phyloP scores from a whole-genome alignment of 2,888 invertebrate genomes.

The Agrochola lychnidis region DNA sequence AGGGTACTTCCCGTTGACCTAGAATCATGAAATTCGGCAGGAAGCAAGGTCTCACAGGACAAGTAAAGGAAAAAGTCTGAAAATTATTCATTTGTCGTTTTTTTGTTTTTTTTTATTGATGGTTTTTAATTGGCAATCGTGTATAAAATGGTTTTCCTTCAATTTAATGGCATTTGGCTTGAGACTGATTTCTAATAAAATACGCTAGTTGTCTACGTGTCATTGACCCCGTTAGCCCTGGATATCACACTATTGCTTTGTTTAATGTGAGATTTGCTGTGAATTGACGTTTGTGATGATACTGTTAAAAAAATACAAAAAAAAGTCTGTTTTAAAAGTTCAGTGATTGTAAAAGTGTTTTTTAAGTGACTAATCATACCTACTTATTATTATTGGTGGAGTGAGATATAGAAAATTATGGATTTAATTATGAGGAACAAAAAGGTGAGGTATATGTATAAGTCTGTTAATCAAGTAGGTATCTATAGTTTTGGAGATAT shows the following conservation, averaged over 20 bases:
- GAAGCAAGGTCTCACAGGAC: too few relatives aligned
- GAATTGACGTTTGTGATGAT: constrained; percentile 38
- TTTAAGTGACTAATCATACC: background rate
- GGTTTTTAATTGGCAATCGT: background rate
- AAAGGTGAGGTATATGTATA: background rate
- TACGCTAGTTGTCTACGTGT: constrained; percentile 32
- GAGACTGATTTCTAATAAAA: constrained; percentile 56
- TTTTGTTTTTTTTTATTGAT: background rate
- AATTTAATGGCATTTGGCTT: constrained; percentile 42
- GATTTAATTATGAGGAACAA: background rate
- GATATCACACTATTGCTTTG: constrained; percentile 29
- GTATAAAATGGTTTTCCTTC: constrained; percentile 19
- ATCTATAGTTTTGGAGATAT: background rate
- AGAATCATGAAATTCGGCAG: too few relatives aligned
- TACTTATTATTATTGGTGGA: background rate
- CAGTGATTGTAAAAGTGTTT: background rate
- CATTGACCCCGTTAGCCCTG: constrained; percentile 38
- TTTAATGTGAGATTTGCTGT: constrained; percentile 29
- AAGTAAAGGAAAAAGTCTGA: too few relatives aligned
- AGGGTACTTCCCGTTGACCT: too few relatives aligned
- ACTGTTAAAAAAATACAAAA: background rate
- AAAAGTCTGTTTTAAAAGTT: constrained; percentile 8
- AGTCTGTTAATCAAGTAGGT: background rate
- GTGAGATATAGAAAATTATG: background rate
- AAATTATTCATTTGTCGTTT: too few relatives aligned